phyloP scores from a whole-genome alignment of 2,888 invertebrate genomes.

The Timema cristinae region DNA sequence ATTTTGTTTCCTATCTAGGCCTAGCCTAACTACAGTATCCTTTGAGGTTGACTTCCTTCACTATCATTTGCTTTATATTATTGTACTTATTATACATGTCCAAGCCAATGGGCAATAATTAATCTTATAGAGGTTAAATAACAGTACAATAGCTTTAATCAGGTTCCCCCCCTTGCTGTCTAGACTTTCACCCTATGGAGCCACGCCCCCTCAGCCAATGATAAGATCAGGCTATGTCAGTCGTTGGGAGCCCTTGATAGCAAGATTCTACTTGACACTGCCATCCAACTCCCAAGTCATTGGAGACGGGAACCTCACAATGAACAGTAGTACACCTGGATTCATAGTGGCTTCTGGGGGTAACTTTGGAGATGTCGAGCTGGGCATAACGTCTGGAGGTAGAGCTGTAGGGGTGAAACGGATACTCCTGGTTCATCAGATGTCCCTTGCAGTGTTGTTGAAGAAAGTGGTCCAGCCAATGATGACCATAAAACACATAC shows the following conservation, averaged over 20 bases:
- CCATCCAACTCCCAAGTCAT: not conserved
- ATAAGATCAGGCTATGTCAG: not conserved
- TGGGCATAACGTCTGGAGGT: conserved; percentile 41
- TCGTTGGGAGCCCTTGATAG: conserved; percentile 11
- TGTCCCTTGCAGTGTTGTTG: conserved; percentile 34
- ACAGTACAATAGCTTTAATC: too few species aligned
- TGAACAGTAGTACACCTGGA: not conserved
- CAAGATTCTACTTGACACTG: not conserved
- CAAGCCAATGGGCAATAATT: too few species aligned
- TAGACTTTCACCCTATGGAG: too few species aligned
- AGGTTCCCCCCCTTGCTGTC: too few species aligned
- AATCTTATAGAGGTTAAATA: too few species aligned
- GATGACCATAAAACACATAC: conserved; percentile 38
- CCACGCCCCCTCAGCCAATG: too few species aligned
- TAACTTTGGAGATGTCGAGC: conserved; percentile 43
- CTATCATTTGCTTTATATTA: too few species aligned
- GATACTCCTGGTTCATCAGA: conserved; percentile 34
- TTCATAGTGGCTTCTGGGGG: conserved; percentile 35
- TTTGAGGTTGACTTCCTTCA: too few species aligned
- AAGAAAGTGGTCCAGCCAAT: conserved; percentile 39
- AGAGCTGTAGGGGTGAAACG: conserved; percentile 40
- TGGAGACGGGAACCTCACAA: not conserved
- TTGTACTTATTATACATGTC: too few species aligned
- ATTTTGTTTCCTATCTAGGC: too few species aligned
- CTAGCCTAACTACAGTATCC: too few species aligned